Conservation (phyloP, 2,113 vertebrate genomes). For the Cinclus cinclus region DNA sequence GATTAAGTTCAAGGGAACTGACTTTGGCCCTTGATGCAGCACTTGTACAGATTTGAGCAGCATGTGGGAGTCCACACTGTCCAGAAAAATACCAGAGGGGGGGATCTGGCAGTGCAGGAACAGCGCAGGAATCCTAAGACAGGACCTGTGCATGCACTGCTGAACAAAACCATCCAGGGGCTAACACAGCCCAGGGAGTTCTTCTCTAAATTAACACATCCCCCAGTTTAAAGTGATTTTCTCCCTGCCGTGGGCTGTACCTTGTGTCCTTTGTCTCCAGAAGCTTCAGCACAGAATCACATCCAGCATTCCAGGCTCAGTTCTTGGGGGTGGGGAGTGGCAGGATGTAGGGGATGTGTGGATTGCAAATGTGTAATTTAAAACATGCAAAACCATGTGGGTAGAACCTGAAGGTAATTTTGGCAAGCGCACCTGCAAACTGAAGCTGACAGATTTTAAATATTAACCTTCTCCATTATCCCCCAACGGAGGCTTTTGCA, state of each 20-base stretch:
- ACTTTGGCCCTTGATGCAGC: not conserved
- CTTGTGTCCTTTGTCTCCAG: not conserved
- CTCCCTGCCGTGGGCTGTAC: not conserved
- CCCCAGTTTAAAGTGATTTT: not conserved
- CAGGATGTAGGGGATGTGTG: not conserved
- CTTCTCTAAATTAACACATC: not conserved
- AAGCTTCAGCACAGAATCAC: not conserved
- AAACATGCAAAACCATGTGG: not conserved
- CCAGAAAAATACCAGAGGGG: not conserved
- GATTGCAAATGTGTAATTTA: not conserved
- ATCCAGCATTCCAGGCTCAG: not conserved
- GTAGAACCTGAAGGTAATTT: conserved; percentile 27
- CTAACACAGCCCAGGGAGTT: not conserved
- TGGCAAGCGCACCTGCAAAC: conserved; percentile 18
- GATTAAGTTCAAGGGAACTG: not conserved
- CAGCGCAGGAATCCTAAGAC: not conserved
- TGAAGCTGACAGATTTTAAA: conserved; percentile 46
- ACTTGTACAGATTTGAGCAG: not conserved
- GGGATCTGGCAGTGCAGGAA: not conserved
- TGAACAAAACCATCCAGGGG: not conserved
- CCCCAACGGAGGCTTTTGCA: conserved; percentile 16
- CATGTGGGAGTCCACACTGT: rapidly evolving
- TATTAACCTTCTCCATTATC: conserved; percentile 21
- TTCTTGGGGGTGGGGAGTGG: not conserved
- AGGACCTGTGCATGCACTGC: rapidly evolving